Evolutionary conservation across 2,797 vertebrate species (phyloP).

Genomic region (Pangasius macronema): DNA sequence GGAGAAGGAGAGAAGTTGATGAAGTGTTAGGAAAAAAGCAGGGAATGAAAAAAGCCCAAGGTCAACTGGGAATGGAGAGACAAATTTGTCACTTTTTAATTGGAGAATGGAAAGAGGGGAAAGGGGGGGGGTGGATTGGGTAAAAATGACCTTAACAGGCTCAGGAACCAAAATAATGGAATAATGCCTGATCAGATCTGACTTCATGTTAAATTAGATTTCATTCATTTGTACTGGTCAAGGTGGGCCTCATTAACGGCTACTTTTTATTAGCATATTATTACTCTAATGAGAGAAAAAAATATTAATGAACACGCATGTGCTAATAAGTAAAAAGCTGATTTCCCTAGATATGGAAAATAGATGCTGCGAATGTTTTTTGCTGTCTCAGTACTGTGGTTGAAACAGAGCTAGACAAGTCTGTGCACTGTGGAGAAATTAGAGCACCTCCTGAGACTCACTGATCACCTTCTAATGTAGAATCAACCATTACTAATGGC

Average conservation of each 20-base stretch:
- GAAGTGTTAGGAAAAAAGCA: neutral
- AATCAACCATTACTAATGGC: conserved; percentile 37
- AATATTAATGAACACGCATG: neutral
- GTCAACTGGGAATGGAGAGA: neutral
- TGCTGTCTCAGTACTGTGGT: conserved; percentile 4
- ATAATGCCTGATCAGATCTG: conserved; percentile 7
- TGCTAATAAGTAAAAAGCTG: conserved; percentile 1
- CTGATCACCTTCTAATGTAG: conserved; percentile 40
- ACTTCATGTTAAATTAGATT: conserved; percentile 22
- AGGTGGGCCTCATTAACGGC: conserved; percentile 22
- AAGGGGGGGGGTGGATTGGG: too few relatives aligned
- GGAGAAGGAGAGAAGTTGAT: neutral
- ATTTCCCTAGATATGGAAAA: conserved; percentile 10
- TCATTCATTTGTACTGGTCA: conserved; percentile 19
- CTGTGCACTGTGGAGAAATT: conserved; percentile 37
- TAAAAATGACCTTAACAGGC: conserved; percentile 14
- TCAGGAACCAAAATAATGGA: neutral
- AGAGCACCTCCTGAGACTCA: conserved; percentile 37
- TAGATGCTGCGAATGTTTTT: neutral
- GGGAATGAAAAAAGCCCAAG: neutral
- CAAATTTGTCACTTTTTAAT: conserved; percentile 20
- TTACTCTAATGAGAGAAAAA: neutral
- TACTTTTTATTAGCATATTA: conserved; percentile 16
- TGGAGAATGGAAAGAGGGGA: conserved; percentile 2
- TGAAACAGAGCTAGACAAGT: conserved; percentile 18